Base-by-base conservation (phyloP, 2,113 vertebrate genomes). In the Amblyopsis rosae region DNA sequence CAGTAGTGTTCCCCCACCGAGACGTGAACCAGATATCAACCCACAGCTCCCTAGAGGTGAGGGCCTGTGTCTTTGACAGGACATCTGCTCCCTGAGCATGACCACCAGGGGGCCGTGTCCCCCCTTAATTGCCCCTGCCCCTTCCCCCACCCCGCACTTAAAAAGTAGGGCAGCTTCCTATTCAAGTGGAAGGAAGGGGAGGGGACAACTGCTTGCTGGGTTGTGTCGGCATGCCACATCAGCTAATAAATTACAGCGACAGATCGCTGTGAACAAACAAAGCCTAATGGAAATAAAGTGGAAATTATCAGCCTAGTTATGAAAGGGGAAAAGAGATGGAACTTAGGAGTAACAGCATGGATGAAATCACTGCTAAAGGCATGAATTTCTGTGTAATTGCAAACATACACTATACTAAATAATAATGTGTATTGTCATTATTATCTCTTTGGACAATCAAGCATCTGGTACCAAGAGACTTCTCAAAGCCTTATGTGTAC, bases 11-110 rank as follows among this genome's bases (percentile, higher is more conserved):
- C 62, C 86, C 88, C 90, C 70, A 75, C 84, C 66, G 89, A 92
- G 89, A 83, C 86, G 62, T 92, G 90, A 92, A 90, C 90, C 89
- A 92, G 90, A 92, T 92, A 92, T 93, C 85, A 90, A 91, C 89
- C 89, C 77, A 69, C 75, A 76, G 87, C 70, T 91, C 91, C 90
- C 90, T 72, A 13, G 85, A 90, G 90, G 84, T 87, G 80, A 88
- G 26, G 79, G 82, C 79, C 70, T 75, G 68, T 82, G 67, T 87
- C 77, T 80, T 77, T 76, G 76, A 87, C 86, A 89, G 81, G 86
- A 88, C 88, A 86, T 87, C 79, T 87, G 76, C 77, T 86, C 87
- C 82, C 82, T 56, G 82, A 84, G 81, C 87, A 62, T 77, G 73
- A 76, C 83, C 88, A 82, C 74, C 60, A 85, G 87, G 88, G 89